Percentiles rank a stretch among this genome's conserved stretches.
Conservation (phyloP, 2,113 vertebrate species). For the Brachypteracias leptosomus region DNA sequence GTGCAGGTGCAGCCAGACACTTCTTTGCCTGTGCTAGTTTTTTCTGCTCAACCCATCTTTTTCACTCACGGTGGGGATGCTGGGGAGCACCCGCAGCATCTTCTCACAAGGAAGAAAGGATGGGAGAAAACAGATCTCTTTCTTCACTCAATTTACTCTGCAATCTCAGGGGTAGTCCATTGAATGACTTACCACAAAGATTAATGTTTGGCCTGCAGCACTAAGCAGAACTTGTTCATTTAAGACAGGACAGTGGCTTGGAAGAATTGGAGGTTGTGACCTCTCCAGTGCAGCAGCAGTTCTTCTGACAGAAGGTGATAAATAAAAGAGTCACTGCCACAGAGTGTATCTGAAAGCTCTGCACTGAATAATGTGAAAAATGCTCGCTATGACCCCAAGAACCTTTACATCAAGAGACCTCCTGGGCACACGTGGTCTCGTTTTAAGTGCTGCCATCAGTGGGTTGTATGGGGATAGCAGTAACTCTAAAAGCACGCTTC, state of each 20-base stretch:
- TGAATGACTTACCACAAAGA: conserved; percentile 74
- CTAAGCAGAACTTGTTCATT: conserved; percentile 72
- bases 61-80: neutral
- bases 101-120: neutral
- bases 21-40: neutral
- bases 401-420: neutral
- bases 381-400: neutral
- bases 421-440: neutral
- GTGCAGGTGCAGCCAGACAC: neutral
- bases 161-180: conserved; percentile 23
- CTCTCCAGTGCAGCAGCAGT: conserved; percentile 68
- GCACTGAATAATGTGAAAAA: conserved; percentile 27
- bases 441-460: neutral
- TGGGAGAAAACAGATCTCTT: neutral
- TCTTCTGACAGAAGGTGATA: conserved; percentile 76
- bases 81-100: neutral
- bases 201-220: conserved; percentile 61
- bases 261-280: conserved; percentile 75
- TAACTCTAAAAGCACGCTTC: neutral
- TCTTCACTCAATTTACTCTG: conserved; percentile 62
- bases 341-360: conserved; percentile 43
- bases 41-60: neutral
- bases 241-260: conserved; percentile 70
- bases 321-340: conserved; percentile 70
- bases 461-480: neutral